A percentile compares a stretch with the other conserved stretches of the same genome.
phyloP scores from a whole-genome alignment of 2,113 vertebrate genomes.

The Myrmecophaga tridactyla region DNA sequence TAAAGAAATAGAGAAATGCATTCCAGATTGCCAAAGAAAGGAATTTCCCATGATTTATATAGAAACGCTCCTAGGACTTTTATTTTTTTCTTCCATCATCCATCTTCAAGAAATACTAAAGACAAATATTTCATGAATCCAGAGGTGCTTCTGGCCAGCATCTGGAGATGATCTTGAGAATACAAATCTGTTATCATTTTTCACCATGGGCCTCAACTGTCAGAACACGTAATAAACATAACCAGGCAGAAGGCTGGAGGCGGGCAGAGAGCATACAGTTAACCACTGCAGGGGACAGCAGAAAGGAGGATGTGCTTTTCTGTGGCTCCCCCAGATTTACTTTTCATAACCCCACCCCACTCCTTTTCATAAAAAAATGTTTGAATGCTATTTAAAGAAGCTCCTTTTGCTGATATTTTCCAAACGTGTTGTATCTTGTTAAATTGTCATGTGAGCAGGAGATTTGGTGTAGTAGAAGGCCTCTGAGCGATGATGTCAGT shows the following conservation, averaged over 20 bases:
- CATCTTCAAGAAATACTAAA: conserved; percentile 76
- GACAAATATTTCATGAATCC: conserved; percentile 77
- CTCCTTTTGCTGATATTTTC: not conserved
- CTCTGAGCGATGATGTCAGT: not conserved
- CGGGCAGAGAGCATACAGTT: not conserved
- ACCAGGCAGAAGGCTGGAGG: conserved; percentile 1
- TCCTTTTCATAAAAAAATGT: not conserved
- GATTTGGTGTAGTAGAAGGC: not conserved
- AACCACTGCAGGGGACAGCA: not conserved
- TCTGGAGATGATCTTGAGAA: conserved; percentile 77
- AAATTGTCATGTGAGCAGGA: not conserved
- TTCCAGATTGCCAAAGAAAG: conserved; percentile 77
- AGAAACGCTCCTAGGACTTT: conserved; percentile 65
- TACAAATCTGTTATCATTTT: conserved; percentile 77
- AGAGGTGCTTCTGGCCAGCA: conserved; percentile 75
- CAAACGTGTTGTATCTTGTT: not conserved
- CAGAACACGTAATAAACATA: conserved; percentile 68
- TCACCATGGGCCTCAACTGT: conserved; percentile 63
- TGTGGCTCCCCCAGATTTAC: not conserved
- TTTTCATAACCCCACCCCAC: not conserved
- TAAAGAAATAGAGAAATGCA: conserved; percentile 77
- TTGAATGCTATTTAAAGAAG: not conserved
- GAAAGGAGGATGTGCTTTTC: not conserved
- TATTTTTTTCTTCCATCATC: conserved; percentile 49
- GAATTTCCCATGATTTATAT: conserved; percentile 73